Conservation (phyloP, 2,888 invertebrate genomes). For the Cremastobaeus sp. region DNA sequence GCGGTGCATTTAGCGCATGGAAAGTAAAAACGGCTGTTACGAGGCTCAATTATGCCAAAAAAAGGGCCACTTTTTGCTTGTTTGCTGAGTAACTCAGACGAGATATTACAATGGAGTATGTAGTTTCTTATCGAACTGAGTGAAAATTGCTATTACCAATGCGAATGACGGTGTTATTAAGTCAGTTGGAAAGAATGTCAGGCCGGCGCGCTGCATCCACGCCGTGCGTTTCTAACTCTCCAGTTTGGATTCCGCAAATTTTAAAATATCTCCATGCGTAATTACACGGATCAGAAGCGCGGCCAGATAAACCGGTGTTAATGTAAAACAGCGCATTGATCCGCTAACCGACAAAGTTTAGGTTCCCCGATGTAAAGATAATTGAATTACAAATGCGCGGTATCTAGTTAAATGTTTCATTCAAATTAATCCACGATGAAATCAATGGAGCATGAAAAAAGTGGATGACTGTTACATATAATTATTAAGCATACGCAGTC, state of each 20-base stretch:
- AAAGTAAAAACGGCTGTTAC: conserved; percentile 1
- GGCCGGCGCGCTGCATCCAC: too few relatives aligned
- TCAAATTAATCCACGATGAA: conserved; percentile 13
- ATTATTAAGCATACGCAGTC: conserved; percentile 14
- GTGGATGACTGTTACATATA: background rate
- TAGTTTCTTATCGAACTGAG: conserved; percentile 4
- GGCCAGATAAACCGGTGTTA: conserved; percentile 8
- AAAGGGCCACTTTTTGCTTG: conserved; percentile 4
- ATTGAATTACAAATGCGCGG: conserved; percentile 27
- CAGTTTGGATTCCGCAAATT: too few relatives aligned
- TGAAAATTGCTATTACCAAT: conserved; percentile 22
- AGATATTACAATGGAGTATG: conserved; percentile 13
- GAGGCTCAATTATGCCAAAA: conserved; percentile 16
- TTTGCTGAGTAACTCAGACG: conserved; percentile 1
- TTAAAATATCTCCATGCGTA: background rate
- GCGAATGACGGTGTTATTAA: conserved; percentile 8
- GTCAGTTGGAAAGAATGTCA: background rate
- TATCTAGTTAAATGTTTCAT: conserved; percentile 16
- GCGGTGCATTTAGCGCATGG: conserved; percentile 6
- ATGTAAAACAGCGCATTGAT: conserved; percentile 32
- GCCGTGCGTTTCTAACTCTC: too few relatives aligned
- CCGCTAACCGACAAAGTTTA: conserved; percentile 29
- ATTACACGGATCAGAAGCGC: conserved; percentile 3
- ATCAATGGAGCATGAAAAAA: conserved; percentile 23
- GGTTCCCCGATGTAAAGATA: conserved; percentile 20